Evolutionary conservation across 2,888 invertebrate genomes (phyloP).

Genomic region (Mesorhabditis sp.): DNA sequence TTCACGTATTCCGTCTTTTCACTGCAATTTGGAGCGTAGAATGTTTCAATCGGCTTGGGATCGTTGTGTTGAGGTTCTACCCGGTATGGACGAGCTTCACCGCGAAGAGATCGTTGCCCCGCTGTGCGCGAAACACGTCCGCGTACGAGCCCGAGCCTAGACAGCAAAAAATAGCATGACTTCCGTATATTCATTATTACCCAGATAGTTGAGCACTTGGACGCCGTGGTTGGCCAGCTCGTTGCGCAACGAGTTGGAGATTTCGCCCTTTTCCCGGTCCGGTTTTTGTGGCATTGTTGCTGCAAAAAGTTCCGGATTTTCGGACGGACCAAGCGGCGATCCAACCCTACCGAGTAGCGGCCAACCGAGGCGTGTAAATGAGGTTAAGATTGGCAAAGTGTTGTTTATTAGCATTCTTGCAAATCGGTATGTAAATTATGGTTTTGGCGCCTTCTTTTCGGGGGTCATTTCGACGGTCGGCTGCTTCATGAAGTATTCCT

Average conservation of each 20-base stretch:
- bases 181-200: not conserved
- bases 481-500: slow-evolving; percentile 40
- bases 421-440: no score
- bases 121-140: not conserved
- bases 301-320: not conserved
- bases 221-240: no score
- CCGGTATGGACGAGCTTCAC: not conserved
- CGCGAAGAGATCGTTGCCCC: not conserved
- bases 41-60: no score
- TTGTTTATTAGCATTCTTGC: no score
- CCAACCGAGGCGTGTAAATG: no score
- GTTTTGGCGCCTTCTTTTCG: no score
- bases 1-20: not conserved
- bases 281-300: not conserved
- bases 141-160: not conserved
- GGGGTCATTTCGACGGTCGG: slow-evolving; percentile 19
- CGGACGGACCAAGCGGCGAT: no score
- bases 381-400: no score
- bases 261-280: no score
- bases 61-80: not conserved
- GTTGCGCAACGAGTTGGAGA: no score
- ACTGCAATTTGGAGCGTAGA: not conserved
- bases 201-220: no score
- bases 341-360: no score
- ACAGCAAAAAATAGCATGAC: not conserved